phyloP scores from a whole-genome alignment of 1,140 invertebrate species.

The Dreissena polymorpha region DNA sequence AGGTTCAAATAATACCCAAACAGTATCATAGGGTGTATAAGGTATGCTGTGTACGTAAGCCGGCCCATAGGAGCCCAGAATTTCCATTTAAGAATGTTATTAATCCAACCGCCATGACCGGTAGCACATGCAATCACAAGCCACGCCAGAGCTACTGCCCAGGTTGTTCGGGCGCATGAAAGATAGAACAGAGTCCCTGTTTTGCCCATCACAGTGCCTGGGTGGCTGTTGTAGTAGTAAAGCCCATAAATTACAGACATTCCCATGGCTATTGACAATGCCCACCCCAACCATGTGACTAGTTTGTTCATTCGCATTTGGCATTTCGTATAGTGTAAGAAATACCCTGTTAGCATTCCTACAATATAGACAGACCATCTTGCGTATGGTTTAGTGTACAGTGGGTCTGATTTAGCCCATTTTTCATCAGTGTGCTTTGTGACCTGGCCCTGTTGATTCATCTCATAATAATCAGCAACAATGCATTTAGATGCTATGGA shows the following conservation, averaged over 20 bases:
- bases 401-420: slow-evolving; percentile 13
- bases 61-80: slow-evolving; percentile 90
- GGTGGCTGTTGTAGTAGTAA: slow-evolving; percentile 42
- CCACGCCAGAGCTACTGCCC: slow-evolving; percentile 28
- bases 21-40: slow-evolving; percentile 86
- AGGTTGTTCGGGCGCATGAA: slow-evolving; percentile 8
- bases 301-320: background rate
- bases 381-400: slow-evolving; percentile 42
- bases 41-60: slow-evolving; percentile 93
- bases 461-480: slow-evolving; percentile 27
- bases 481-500: slow-evolving; percentile 8
- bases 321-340: slow-evolving; percentile 6
- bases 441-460: background rate
- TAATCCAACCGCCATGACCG: slow-evolving; percentile 82
- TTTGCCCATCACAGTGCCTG: slow-evolving; percentile 19
- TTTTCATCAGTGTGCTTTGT: slow-evolving; percentile 39
- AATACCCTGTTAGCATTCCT: slow-evolving; percentile 46
- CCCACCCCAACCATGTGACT: slow-evolving; percentile 19
- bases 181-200: slow-evolving; percentile 20
- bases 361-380: slow-evolving; percentile 36
- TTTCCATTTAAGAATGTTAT: slow-evolving; percentile 87
- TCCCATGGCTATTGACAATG: slow-evolving; percentile 24
- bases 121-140: slow-evolving; percentile 42
- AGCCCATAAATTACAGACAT: slow-evolving; percentile 38
- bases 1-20: slow-evolving; percentile 33